phyloP scores from a whole-genome alignment of 2,888 invertebrate species.

The Glyphotaelius pellucidus region DNA sequence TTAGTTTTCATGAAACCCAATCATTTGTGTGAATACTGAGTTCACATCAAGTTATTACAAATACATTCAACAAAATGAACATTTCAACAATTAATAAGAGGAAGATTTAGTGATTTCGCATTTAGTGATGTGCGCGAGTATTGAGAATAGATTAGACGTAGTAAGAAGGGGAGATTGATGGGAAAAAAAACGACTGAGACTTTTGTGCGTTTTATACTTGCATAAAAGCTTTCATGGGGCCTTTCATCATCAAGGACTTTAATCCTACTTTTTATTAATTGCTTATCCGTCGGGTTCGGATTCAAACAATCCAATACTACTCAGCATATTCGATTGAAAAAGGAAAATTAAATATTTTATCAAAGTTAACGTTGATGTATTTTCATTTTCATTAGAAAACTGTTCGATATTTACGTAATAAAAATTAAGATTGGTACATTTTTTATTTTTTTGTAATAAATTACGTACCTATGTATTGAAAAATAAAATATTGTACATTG shows the following conservation, averaged over 20 bases:
- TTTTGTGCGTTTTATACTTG: neutral
- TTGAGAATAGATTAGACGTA: neutral
- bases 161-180: conserved; percentile 18
- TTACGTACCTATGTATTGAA: too few relatives aligned
- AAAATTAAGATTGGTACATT: neutral
- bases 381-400: too few relatives aligned
- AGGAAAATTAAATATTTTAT: neutral
- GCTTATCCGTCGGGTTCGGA: neutral
- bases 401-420: neutral
- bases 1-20: too few relatives aligned
- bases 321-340: conserved; percentile 2
- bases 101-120: neutral
- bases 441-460: too few relatives aligned
- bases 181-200: conserved; percentile 2
- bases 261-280: conserved; percentile 21
- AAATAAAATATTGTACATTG: too few relatives aligned
- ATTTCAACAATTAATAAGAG: neutral
- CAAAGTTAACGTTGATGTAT: neutral
- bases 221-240: neutral
- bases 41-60: neutral
- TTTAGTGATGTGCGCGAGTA: neutral
- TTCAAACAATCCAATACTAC: neutral
- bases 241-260: conserved; percentile 26
- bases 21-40: too few relatives aligned
- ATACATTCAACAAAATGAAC: neutral